These are phyloP conservation scores for Pseudomyrmex sp. DNA, from an alignment of 1,140 invertebrate species.

Conservation along the genomic window DNA sequence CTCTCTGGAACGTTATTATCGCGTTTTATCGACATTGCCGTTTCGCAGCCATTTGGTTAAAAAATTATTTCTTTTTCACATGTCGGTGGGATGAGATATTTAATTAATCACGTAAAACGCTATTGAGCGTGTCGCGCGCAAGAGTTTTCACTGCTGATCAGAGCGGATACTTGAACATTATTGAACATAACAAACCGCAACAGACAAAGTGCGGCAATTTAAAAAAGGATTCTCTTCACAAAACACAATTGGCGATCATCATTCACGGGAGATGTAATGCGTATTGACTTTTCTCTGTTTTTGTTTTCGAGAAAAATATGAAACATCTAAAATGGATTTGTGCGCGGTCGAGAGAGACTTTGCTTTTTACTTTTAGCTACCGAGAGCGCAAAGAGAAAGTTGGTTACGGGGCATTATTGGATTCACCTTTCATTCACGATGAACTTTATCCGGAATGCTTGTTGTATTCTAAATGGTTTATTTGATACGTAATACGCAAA, in stretches of 20 bases:
- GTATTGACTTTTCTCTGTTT: slow-evolving; percentile 33
- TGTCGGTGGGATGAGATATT: slow-evolving; percentile 2
- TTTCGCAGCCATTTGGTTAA: slow-evolving; percentile 21
- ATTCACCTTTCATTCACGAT: slow-evolving; percentile 41
- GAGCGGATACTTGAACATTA: not conserved
- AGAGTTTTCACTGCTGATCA: not conserved
- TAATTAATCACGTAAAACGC: slow-evolving; percentile 19
- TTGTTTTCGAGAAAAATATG: slow-evolving; percentile 37
- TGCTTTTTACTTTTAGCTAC: slow-evolving; percentile 40
- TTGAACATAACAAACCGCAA: not conserved
- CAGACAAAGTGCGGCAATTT: not conserved
- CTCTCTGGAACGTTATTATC: slow-evolving; percentile 24
- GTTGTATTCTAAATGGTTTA: slow-evolving; percentile 22
- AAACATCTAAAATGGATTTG: slow-evolving; percentile 50
- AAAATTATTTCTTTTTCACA: slow-evolving; percentile 40
- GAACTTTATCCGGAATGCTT: slow-evolving; percentile 31
- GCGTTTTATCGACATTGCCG: slow-evolving; percentile 14
- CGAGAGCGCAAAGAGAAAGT: slow-evolving; percentile 45
- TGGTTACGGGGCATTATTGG: slow-evolving; percentile 42
- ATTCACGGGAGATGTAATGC: slow-evolving; percentile 32
- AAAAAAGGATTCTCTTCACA: not conserved
- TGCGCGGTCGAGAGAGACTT: slow-evolving; percentile 34
- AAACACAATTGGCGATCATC: slow-evolving; percentile 22
- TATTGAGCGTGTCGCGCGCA: too few species aligned
- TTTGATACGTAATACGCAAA: slow-evolving; percentile 28